Evolutionary conservation across 2,888 invertebrate genomes (phyloP).

Genomic region (Napeogenes inachia): DNA sequence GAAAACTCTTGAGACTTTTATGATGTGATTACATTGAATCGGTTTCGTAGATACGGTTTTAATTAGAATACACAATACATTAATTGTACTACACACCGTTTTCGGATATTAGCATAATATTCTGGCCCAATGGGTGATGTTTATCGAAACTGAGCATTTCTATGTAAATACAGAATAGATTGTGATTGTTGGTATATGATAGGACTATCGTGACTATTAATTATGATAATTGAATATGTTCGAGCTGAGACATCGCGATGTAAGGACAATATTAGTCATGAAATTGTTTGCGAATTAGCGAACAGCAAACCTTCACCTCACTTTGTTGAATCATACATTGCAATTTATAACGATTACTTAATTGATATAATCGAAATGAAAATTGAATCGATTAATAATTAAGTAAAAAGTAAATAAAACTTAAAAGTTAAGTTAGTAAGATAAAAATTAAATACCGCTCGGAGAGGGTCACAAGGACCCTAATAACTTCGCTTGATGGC

Average conservation of each 20-base stretch:
- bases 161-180: conserved; percentile 43
- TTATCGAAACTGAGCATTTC: conserved; percentile 43
- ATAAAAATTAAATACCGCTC: conserved; percentile 53
- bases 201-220: conserved; percentile 27
- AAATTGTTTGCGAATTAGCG: conserved; percentile 1
- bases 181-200: conserved; percentile 33
- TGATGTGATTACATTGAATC: too few relatives aligned
- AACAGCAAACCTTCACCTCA: not conserved
- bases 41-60: too few relatives aligned
- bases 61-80: too few relatives aligned
- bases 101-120: conserved; percentile 41
- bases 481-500: conserved; percentile 58
- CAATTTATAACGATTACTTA: too few relatives aligned
- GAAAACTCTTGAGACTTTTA: too few relatives aligned
- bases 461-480: conserved; percentile 47
- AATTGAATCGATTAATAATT: not conserved
- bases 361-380: too few relatives aligned
- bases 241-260: conserved; percentile 17
- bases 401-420: conserved; percentile 27
- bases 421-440: conserved; percentile 30
- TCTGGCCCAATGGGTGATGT: conserved; percentile 39
- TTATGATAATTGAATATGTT: conserved; percentile 29
- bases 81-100: conserved; percentile 24
- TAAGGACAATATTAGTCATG: conserved; percentile 17
- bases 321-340: too few relatives aligned